These are phyloP conservation scores for Athripsodes cinereus DNA, from an alignment of 2,888 invertebrate genomes.

Conservation along the genomic window DNA sequence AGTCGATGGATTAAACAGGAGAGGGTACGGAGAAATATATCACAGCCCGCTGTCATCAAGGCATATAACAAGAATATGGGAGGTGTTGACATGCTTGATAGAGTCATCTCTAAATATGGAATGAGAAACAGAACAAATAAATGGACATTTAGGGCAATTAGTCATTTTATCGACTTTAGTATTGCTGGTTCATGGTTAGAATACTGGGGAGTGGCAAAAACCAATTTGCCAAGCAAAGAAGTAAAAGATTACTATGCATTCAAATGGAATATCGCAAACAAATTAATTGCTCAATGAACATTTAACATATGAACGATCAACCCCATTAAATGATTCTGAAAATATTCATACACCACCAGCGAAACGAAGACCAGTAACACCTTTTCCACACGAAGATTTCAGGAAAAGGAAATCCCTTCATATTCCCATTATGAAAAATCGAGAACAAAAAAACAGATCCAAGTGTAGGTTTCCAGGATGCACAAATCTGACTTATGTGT, in stretches of 20 bases:
- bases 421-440: not conserved
- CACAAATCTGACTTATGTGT: not conserved
- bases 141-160: not conserved
- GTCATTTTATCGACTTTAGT: not conserved
- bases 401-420: not conserved
- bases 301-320: not conserved
- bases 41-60: not conserved
- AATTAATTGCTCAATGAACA: not conserved
- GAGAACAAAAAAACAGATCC: not conserved
- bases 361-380: not conserved
- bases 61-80: not conserved
- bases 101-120: not conserved
- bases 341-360: not conserved
- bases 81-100: not conserved
- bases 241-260: not conserved
- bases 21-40: not conserved
- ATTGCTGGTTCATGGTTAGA: not conserved
- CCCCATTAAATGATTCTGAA: not conserved
- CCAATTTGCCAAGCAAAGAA: not conserved
- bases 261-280: not conserved
- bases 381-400: not conserved
- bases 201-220: not conserved
- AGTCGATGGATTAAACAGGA: not conserved
- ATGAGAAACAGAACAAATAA: not conserved
- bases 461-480: not conserved